A percentile compares a stretch with the other conserved stretches of the same genome.
Evolutionary conservation across 1,140 invertebrate genomes (phyloP).

Genomic region (Pseudomyrmex flavicornis): DNA sequence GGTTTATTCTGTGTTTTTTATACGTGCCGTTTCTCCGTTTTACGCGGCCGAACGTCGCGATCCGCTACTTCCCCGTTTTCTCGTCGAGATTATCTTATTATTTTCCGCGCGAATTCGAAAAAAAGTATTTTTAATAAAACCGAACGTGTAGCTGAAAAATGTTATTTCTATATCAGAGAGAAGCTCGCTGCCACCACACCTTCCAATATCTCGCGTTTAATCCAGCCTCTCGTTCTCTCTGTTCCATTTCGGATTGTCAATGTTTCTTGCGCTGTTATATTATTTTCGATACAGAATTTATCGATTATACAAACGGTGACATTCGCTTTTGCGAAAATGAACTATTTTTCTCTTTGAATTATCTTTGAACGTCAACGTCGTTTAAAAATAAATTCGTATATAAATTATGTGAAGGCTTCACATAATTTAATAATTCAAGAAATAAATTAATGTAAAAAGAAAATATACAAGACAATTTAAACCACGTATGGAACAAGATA

Average conservation of each 20-base stretch:
- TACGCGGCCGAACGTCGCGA: neutral
- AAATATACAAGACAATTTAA: neutral
- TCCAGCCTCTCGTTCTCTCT: neutral
- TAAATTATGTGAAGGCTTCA: neutral
- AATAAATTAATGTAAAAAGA: neutral
- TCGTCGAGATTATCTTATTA: neutral
- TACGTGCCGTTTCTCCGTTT: neutral
- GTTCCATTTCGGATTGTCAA: conserved; percentile 2
- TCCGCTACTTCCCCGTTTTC: neutral
- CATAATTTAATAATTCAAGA: conserved; percentile 23
- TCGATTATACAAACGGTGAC: neutral
- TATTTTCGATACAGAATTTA: conserved; percentile 3
- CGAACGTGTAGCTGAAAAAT: neutral
- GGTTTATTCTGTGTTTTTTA: conserved; percentile 37
- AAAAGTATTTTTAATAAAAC: conserved; percentile 52
- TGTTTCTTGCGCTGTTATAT: neutral
- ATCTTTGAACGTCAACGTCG: too few relatives aligned
- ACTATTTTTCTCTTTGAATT: neutral
- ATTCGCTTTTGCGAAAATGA: neutral
- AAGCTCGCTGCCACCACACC: neutral
- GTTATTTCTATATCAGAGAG: neutral
- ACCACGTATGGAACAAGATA: neutral
- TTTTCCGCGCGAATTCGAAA: neutral
- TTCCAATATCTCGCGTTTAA: conserved; percentile 39
- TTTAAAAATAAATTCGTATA: too few relatives aligned